Conservation (phyloP, 2,888 invertebrate genomes). For the Agrochola circellaris region DNA sequence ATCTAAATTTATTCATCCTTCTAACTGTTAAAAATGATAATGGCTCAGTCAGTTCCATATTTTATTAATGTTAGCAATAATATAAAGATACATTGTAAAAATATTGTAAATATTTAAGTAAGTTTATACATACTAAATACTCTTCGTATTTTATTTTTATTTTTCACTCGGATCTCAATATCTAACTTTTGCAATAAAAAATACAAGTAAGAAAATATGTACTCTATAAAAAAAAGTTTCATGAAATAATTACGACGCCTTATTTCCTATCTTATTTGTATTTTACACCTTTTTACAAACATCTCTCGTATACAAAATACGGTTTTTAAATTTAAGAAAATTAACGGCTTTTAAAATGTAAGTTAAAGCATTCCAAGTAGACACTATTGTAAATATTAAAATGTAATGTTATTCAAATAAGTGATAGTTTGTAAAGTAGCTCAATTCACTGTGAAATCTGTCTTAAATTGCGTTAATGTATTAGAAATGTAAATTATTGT, state of each 20-base stretch:
- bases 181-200: slow-evolving; percentile 29
- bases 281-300: slow-evolving; percentile 28
- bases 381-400: slow-evolving; percentile 65
- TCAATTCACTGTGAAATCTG: slow-evolving; percentile 69
- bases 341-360: slow-evolving; percentile 43
- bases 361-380: slow-evolving; percentile 57
- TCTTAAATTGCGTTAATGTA: slow-evolving; percentile 52
- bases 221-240: slow-evolving; percentile 14
- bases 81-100: slow-evolving; percentile 41
- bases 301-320: slow-evolving; percentile 5
- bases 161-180: slow-evolving; percentile 52
- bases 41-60: neutral
- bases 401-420: slow-evolving; percentile 44
- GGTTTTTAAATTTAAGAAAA: slow-evolving; percentile 14
- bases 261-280: slow-evolving; percentile 6
- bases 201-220: slow-evolving; percentile 9
- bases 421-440: slow-evolving; percentile 65
- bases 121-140: slow-evolving; percentile 17
- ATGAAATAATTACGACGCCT: neutral
- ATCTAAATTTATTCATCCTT: neutral
- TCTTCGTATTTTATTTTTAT: slow-evolving; percentile 31
- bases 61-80: slow-evolving; percentile 6
- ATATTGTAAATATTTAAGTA: slow-evolving; percentile 58
- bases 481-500: slow-evolving; percentile 70
- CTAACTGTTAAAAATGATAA: neutral